Evolutionary conservation across 2,113 vertebrate genomes (phyloP), one percentile per base, ranked within the genome.

Genomic region (Myocastor coypus): DNA sequence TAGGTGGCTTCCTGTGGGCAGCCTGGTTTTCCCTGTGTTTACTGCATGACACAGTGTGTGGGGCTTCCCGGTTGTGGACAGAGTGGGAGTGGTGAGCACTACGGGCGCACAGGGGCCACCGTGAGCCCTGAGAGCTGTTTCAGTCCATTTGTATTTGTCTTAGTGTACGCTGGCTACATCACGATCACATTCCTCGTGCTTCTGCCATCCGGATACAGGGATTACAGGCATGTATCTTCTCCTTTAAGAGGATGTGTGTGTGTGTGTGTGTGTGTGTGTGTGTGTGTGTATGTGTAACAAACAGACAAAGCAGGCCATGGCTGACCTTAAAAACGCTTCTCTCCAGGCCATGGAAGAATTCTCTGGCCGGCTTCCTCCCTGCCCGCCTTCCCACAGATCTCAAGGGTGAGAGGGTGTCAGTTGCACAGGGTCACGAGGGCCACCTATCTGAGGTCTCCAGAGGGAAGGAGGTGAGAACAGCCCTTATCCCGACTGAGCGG

Each of bases 401-500:
- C 88, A 91, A 14, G 64, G 73, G 73, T 93, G 71, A 85, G 30
- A 88, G 46, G 77, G 50, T 84, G 88, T 92, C 92, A 32, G 11
- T 83, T 94, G 78, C 78, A 83, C n/a, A 75, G 77, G 97, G 97
- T 98, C 94, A 46, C 77, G 92, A 86, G 95, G 87, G 7, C 55
- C 63, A 3, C 80, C 61, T 89, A 86, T 91, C 97, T 96, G 78
- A 86, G 42, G 89, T 92, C 94, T 94, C 93, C 0, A 20, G 82
- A 83, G 89, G 73, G 75, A 32, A n/a, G 40, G 78, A 86, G 37
- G 82, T 71, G 84, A 68, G 71, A 96, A 89, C 57, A 91, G 55
- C 55, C 22, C 85, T 97, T 94, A 96, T 96, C 95, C 81, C 9
- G 28, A 95, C 94, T 46, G 46, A 96, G 78, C 92, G 81, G 94